phyloP scores from a whole-genome alignment of 2,113 vertebrate genomes.

The Sapayoa aenigma region DNA sequence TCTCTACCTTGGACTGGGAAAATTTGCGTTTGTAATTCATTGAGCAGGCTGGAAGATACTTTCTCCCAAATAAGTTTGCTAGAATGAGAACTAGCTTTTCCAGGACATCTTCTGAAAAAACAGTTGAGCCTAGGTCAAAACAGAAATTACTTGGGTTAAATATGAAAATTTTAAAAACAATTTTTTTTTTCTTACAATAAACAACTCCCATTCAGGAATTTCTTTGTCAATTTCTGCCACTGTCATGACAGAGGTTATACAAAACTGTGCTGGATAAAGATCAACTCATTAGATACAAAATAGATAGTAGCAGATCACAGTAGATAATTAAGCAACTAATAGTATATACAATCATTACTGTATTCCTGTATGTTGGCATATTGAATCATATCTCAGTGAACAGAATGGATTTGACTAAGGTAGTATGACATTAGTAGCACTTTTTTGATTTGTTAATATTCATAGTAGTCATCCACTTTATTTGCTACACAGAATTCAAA shows the following conservation, averaged over 20 bases:
- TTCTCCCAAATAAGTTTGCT: slow-evolving; percentile 58
- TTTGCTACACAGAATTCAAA: neutral
- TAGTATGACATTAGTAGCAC: neutral
- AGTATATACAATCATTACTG: neutral
- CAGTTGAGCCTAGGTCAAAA: slow-evolving; percentile 19
- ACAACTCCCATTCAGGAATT: neutral
- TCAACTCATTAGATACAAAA: neutral
- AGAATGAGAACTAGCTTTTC: slow-evolving; percentile 58
- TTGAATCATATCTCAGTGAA: neutral
- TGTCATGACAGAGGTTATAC: neutral
- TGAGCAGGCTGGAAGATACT: slow-evolving; percentile 4
- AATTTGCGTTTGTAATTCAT: neutral
- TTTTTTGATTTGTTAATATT: neutral
- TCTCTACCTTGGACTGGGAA: slow-evolving; percentile 51
- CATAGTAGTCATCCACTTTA: neutral
- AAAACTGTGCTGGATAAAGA: neutral
- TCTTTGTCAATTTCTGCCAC: neutral
- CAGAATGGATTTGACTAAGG: neutral
- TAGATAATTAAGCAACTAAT: neutral
- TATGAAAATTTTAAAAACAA: neutral
- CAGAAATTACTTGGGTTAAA: neutral
- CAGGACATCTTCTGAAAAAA: slow-evolving; percentile 57
- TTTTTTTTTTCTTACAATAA: neutral
- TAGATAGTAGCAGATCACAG: neutral
- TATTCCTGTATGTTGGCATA: neutral